These are phyloP conservation scores for Falco novaeseelandiae DNA, from an alignment of 2,797 vertebrate species.

Conservation along the genomic window DNA sequence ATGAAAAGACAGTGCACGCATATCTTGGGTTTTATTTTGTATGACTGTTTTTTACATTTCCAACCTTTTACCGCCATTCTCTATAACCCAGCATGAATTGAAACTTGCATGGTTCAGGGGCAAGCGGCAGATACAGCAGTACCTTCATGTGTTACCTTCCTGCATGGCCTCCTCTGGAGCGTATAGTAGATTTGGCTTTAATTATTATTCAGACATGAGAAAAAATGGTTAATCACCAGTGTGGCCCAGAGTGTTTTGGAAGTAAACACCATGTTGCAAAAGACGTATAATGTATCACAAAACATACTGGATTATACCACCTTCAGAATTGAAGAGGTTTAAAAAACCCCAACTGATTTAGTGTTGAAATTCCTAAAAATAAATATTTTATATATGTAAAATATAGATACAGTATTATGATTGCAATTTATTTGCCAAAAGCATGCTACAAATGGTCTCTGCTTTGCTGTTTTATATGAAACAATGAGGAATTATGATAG, in stretches of 20 bases:
- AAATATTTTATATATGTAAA: not conserved
- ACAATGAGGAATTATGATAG: not conserved
- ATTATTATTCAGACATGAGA: slow-evolving; percentile 42
- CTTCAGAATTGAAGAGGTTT: not conserved
- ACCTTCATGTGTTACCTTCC: not conserved
- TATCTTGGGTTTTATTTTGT: not conserved
- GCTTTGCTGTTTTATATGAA: not conserved
- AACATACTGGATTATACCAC: not conserved
- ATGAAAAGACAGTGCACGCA: not conserved
- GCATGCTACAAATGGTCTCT: not conserved
- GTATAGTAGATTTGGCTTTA: not conserved
- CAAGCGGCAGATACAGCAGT: not conserved
- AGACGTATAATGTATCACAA: slow-evolving; percentile 35
- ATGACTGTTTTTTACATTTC: not conserved
- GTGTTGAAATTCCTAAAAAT: not conserved
- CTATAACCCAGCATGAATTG: not conserved
- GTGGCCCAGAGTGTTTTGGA: slow-evolving; percentile 50
- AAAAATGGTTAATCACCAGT: slow-evolving; percentile 7
- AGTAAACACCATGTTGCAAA: slow-evolving; percentile 42
- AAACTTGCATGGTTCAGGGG: not conserved
- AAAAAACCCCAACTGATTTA: not conserved
- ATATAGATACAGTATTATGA: not conserved
- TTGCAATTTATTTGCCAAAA: not conserved
- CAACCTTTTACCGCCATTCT: not conserved
- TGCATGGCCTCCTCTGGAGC: not conserved